Evolutionary conservation across 2,113 vertebrate genomes (phyloP), one percentile per base, ranked within the genome.

Genomic region (Callipepla californica): DNA sequence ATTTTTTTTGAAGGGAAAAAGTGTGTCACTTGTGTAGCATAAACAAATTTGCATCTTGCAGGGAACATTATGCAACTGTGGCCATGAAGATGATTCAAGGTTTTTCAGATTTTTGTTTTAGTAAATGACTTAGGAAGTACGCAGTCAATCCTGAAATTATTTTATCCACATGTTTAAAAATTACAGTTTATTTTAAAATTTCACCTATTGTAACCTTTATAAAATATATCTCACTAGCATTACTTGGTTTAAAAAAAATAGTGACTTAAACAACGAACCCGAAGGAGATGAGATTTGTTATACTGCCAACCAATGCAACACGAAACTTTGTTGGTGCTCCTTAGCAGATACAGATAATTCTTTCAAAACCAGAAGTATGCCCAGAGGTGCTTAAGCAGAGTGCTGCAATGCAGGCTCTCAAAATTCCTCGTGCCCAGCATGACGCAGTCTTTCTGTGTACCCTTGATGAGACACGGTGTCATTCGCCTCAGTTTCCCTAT

Each of bases 31-130:
- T 20, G 2, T 57, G 32, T 11, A 63, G 77, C 50, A 55, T 55
- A 87, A 93, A 86, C 36, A 89, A 91, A 75, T 65, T 69, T 61
- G 61, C 72, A 63, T 61, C 81, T 66, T 77, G 61, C 70, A 81
- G 55, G 20, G n/a, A 85, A 63, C 34, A 7, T 18, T 53, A 26
- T 1, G 0, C 13, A 87, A 87, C 1, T 2, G 53, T 69, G 58
- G 44, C 67, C 72, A 62, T 16, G 79, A 40, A 69, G 55, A 62
- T 53, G 78, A 55, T 58, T 69, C 32, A 18, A 44, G 58, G 22
- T 30, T 77, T 85, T 88, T 63, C 50, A 70, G 85, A 66, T 45
- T 40, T 57, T 65, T 68, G 72, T 72, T 89, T 68, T 73, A 73
- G 36, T 57, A 85, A 76, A 82, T 55, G 12, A 80, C 66, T 76